A percentile compares a stretch with the other conserved stretches of the same genome.
These are phyloP conservation scores for Latrodectus hesperus DNA, from an alignment of 2,888 invertebrate species.

Conservation along the genomic window DNA sequence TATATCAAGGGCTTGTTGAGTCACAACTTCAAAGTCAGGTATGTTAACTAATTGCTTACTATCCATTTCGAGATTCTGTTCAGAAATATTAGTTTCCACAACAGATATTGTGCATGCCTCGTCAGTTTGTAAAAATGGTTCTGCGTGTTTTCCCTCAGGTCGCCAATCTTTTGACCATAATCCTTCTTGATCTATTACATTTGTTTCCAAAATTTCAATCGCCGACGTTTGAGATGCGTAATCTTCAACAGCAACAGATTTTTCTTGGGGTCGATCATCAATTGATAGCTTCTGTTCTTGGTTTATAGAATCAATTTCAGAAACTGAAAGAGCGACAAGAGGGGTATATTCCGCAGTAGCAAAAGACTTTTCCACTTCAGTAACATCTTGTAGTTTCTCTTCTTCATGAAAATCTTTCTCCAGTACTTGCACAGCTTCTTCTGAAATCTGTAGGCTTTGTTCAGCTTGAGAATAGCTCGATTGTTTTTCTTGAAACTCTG, in stretches of 20 bases:
- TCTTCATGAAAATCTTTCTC: constrained; percentile 25
- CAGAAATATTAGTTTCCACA: constrained; percentile 59
- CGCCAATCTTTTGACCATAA: constrained; percentile 69
- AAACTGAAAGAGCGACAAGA: constrained; percentile 66
- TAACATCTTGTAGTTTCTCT: constrained; percentile 32
- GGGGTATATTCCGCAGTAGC: constrained; percentile 65
- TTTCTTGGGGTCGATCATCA: constrained; percentile 9
- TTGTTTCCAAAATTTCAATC: constrained; percentile 32
- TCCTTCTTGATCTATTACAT: constrained; percentile 73
- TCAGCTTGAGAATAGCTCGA: constrained; percentile 37
- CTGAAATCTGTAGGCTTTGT: constrained; percentile 32
- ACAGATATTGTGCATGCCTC: constrained; percentile 49
- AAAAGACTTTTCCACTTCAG: constrained; percentile 27
- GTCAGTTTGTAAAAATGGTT: constrained; percentile 40
- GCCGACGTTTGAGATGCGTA: constrained; percentile 28
- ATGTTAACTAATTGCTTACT: constrained; percentile 73
- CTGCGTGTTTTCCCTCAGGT: constrained; percentile 69
- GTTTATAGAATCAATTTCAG: constrained; percentile 53
- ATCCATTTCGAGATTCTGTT: constrained; percentile 64
- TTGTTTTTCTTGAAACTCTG: constrained; percentile 34
- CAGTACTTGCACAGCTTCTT: constrained; percentile 38
- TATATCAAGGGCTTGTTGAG: constrained; percentile 60
- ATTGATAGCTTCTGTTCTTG: constrained; percentile 42
- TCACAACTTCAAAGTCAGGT: constrained; percentile 44
- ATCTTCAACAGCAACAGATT: constrained; percentile 25